These are phyloP conservation scores for Ostrea edulis DNA, from an alignment of 1,140 invertebrate genomes.

Conservation along the genomic window DNA sequence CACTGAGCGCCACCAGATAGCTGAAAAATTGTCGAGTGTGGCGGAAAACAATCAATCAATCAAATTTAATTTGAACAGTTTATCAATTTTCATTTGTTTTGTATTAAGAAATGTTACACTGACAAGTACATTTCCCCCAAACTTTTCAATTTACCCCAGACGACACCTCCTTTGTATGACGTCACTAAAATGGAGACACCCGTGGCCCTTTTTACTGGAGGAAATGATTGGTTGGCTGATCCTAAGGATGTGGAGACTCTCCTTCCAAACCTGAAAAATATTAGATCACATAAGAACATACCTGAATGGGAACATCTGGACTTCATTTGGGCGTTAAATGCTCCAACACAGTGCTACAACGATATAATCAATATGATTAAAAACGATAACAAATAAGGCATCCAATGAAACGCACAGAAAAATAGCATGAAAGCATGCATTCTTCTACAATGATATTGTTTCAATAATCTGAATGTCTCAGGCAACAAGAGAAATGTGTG, in stretches of 20 bases:
- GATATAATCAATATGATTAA: slow-evolving; percentile 47
- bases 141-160: slow-evolving; percentile 48
- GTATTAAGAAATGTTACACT: too few relatives aligned
- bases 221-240: slow-evolving; percentile 86
- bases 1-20: too few relatives aligned
- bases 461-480: too few relatives aligned
- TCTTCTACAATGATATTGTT: too few relatives aligned
- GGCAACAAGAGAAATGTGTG: too few relatives aligned
- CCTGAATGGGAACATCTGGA: slow-evolving; percentile 75
- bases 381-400: neutral
- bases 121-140: too few relatives aligned
- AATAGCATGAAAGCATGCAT: too few relatives aligned
- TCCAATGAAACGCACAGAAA: too few relatives aligned
- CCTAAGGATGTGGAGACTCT: slow-evolving; percentile 80
- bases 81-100: too few relatives aligned
- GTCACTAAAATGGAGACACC: slow-evolving; percentile 83
- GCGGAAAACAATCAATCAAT: too few relatives aligned
- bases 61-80: too few relatives aligned
- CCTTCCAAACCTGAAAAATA: slow-evolving; percentile 70
- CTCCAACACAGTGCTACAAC: slow-evolving; percentile 47
- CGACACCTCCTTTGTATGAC: slow-evolving; percentile 84
- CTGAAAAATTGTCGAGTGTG: too few relatives aligned
- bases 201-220: slow-evolving; percentile 84
- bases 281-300: slow-evolving; percentile 60
- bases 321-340: slow-evolving; percentile 77